Evolutionary conservation across 2,797 vertebrate species (phyloP), one percentile per base, ranked within the genome.

Genomic region (Scyliorhinus canicula): DNA sequence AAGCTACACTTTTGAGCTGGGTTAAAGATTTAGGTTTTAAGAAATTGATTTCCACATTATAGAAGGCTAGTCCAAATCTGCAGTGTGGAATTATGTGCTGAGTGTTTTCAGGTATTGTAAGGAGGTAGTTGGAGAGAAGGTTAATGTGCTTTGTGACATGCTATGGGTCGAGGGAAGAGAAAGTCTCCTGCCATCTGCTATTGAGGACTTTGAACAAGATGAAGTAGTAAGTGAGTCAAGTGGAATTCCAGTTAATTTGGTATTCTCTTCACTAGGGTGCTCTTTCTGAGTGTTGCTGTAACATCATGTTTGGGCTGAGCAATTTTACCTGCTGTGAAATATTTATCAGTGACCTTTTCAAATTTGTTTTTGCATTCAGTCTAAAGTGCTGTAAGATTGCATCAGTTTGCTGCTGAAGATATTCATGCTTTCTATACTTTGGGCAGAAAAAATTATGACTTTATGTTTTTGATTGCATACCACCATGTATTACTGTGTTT

Each of bases 271-370:
- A 85, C 82, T 11, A 24, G 44, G 11, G 24, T 85, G 82, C 82
- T 85, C 2, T 85, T 85, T 82, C 79, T 50, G 82, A 52, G 5
- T 31, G 82, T 85, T 52, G 44, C 47, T 85, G 24, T 52, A 28
- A 52, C 44, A 85, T 47, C 44, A 50, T 52, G 28, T 28, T 50
- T 52, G 26, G 82, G 9, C 44, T 50, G 82, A 85, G 8, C 82
- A 52, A 31, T 85, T 85, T 85, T 47, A 85, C 26, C 82, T 85
- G 50, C 82, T 85, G 82, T 85, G 82, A 85, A 85, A 52, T 85
- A 85, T 85, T 85, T 85, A 85, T 50, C 24, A 85, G 82, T 85
- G 50, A 85, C 44, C 9, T 85, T 85, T 85, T 85, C 24, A 50
- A 26, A 85, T 50, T 28, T 50, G 7, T 31, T 52, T 52, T 52